A percentile compares a stretch with the other conserved stretches of the same genome.
These are phyloP conservation scores for Bursaphelenchus okinawaensis DNA, from an alignment of 2,888 invertebrate species.

Conservation along the genomic window DNA sequence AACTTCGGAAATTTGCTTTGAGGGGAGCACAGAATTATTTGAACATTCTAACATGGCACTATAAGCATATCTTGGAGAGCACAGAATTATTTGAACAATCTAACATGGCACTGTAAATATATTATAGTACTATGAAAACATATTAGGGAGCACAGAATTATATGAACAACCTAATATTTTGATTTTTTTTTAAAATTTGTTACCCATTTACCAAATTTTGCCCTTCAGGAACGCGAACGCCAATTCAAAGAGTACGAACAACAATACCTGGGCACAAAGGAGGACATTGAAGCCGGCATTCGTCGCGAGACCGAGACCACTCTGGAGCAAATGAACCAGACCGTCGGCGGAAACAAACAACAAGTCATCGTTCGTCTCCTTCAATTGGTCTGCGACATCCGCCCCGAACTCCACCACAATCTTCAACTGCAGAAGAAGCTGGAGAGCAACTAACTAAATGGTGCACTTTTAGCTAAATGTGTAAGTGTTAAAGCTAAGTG, in stretches of 20 bases:
- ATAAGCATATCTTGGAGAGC: too few species aligned
- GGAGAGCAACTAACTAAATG: neutral
- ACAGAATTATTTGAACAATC: too few species aligned
- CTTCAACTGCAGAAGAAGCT: slow-evolving; percentile 55
- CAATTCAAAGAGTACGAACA: slow-evolving; percentile 56
- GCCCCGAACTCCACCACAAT: slow-evolving; percentile 56
- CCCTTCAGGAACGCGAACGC: slow-evolving; percentile 54
- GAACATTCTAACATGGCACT: too few species aligned
- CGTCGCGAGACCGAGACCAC: slow-evolving; percentile 48
- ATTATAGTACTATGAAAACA: neutral
- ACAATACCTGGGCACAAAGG: slow-evolving; percentile 55
- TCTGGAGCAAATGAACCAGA: slow-evolving; percentile 50
- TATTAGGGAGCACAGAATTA: neutral
- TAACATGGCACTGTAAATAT: neutral
- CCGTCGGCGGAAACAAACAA: slow-evolving; percentile 54
- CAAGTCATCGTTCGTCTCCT: slow-evolving; percentile 57
- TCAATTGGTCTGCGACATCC: slow-evolving; percentile 50
- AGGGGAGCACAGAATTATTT: too few species aligned
- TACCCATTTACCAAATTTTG: neutral
- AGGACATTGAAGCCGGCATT: slow-evolving; percentile 55
- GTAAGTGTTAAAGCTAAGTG: too few species aligned
- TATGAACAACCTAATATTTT: neutral
- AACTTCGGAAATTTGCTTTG: too few species aligned
- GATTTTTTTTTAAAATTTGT: neutral
- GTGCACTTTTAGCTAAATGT: too few species aligned